Conservation (phyloP, 2,797 vertebrate genomes). For the Allobates femoralis region DNA sequence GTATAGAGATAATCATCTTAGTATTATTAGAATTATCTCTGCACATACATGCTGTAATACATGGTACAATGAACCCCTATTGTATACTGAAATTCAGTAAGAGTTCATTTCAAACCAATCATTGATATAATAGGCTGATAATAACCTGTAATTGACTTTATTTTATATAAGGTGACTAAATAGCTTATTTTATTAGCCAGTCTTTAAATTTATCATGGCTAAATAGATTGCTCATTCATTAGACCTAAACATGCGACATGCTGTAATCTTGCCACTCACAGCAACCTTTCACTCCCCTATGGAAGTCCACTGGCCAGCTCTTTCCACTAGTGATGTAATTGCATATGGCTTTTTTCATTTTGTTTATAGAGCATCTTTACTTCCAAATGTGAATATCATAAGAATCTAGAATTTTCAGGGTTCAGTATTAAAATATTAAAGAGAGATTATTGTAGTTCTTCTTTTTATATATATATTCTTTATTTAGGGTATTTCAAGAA, state of each 20-base stretch:
- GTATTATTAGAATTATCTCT: not conserved
- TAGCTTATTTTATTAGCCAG: not conserved
- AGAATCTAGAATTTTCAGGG: no score
- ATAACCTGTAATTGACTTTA: not conserved
- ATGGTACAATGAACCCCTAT: not conserved
- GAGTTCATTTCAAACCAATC: not conserved
- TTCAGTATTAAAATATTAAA: no score
- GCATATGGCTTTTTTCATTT: not conserved
- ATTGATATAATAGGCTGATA: not conserved
- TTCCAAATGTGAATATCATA: no score
- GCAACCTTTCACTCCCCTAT: not conserved
- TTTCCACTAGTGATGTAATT: not conserved
- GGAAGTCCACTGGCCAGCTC: not conserved
- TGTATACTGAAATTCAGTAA: not conserved
- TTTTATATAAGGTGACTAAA: not conserved
- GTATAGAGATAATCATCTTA: not conserved
- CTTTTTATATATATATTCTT: no score
- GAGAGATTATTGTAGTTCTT: no score
- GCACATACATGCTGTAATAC: not conserved
- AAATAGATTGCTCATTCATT: constrained; percentile 4
- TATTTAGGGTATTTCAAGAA: no score
- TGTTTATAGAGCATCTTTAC: no score
- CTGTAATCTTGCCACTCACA: not conserved
- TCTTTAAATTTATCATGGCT: not conserved
- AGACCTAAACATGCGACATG: not conserved